Percentiles rank a stretch among this genome's conserved stretches.
phyloP scores from a whole-genome alignment of 2,797 vertebrate species.

The Eutrigla gurnardus region DNA sequence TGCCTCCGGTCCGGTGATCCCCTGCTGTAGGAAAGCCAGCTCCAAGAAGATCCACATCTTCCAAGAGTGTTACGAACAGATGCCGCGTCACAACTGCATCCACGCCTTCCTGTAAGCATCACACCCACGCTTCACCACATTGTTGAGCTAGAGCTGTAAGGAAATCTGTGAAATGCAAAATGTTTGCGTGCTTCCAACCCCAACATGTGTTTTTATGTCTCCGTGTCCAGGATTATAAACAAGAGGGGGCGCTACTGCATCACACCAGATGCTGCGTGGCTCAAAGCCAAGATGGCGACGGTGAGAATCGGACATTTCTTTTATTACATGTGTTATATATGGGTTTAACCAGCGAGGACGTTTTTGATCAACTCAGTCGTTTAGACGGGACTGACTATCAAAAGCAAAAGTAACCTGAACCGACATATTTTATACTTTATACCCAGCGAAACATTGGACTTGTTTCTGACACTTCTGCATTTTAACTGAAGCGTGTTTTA shows the following conservation, averaged over 20 bases:
- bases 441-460: too few species aligned
- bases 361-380: too few species aligned
- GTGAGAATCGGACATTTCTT: slow-evolving; percentile 37
- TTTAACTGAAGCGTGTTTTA: too few species aligned
- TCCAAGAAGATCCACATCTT: not conserved
- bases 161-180: not conserved
- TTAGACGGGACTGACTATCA: too few species aligned
- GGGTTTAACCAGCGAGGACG: too few species aligned
- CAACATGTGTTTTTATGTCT: not conserved
- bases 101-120: slow-evolving; percentile 60
- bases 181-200: not conserved
- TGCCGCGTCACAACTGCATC: slow-evolving; percentile 19
- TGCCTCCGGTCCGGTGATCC: accelerated
- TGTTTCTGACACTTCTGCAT: too few species aligned
- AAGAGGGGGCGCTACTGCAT: not conserved
- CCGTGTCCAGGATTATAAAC: slow-evolving; percentile 34
- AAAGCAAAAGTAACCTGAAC: too few species aligned
- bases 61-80: slow-evolving; percentile 53
- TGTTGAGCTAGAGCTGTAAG: not conserved
- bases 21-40: not conserved
- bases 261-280: slow-evolving; percentile 15
- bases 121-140: not conserved
- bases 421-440: too few species aligned
- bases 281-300: not conserved
- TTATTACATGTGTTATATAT: too few species aligned